Conservation (phyloP, 2,113 vertebrate species). For the Scatophagus argus region DNA sequence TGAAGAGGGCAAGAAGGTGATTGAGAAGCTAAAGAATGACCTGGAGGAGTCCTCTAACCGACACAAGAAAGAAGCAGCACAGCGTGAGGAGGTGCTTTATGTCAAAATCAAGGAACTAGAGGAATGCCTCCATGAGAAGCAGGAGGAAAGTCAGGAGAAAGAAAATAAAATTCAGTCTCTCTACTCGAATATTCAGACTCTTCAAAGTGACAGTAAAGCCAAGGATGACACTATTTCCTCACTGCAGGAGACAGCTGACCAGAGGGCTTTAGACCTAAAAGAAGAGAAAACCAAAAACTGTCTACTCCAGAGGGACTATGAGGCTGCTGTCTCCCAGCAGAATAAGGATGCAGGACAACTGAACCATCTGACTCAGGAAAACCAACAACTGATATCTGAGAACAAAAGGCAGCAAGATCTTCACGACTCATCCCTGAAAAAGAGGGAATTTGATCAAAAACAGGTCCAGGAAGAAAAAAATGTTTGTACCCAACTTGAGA, state of each 20-base stretch:
- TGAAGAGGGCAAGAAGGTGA: neutral
- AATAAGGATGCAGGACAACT: neutral
- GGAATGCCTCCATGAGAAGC: no score
- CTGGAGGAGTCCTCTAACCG: neutral
- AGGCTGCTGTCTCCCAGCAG: neutral
- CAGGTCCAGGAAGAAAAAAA: neutral
- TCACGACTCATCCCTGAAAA: neutral
- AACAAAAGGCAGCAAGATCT: neutral
- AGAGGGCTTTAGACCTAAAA: neutral
- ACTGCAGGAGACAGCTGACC: neutral
- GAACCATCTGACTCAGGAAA: neutral
- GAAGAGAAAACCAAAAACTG: neutral
- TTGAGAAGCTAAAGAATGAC: neutral
- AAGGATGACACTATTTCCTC: neutral
- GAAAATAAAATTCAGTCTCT: neutral
- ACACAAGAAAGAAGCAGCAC: neutral
- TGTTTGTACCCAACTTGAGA: neutral
- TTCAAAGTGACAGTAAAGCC: neutral
- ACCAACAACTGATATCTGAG: neutral
- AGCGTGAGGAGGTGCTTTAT: neutral
- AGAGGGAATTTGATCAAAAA: neutral
- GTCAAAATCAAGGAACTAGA: neutral
- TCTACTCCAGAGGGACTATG: neutral
- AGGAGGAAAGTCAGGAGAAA: neutral
- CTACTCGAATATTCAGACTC: neutral